These are phyloP conservation scores for Eupithecia exiguata DNA, from an alignment of 2,888 invertebrate genomes.

Conservation along the genomic window DNA sequence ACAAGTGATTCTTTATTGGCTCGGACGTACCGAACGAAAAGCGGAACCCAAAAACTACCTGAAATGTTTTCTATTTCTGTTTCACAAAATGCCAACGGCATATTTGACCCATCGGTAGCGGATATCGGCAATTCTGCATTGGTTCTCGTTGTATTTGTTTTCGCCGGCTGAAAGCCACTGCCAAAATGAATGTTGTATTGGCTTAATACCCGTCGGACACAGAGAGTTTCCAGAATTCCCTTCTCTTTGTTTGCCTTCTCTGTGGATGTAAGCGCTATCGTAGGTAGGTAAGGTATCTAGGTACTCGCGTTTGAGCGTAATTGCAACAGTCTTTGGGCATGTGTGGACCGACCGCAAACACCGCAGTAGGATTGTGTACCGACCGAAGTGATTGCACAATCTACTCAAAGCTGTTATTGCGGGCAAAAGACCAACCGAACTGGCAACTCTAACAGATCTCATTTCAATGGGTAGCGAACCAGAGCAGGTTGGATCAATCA, in stretches of 20 bases:
- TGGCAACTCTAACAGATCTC: background rate
- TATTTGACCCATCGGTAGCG: background rate
- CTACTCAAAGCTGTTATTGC: background rate
- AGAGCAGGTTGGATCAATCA: background rate
- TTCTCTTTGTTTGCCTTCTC: background rate
- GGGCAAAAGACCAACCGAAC: background rate
- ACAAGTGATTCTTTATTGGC: background rate
- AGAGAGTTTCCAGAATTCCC: background rate
- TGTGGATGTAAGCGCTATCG: background rate
- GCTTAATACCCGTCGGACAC: background rate
- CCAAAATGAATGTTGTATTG: background rate
- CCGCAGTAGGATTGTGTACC: background rate
- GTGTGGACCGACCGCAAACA: background rate
- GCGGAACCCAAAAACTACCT: background rate
- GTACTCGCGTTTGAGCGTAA: background rate
- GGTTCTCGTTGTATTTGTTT: background rate
- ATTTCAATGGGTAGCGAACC: background rate
- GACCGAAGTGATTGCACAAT: background rate
- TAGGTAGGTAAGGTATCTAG: no score
- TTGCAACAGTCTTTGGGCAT: background rate
- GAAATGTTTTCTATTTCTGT: background rate
- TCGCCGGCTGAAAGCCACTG: background rate
- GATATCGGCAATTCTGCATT: background rate
- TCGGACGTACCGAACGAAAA: background rate
- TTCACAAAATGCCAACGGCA: background rate